Percentiles rank a stretch among this genome's conserved stretches.
These are phyloP conservation scores for Nomada fucata DNA, from an alignment of 2,888 invertebrate species.

Conservation along the genomic window DNA sequence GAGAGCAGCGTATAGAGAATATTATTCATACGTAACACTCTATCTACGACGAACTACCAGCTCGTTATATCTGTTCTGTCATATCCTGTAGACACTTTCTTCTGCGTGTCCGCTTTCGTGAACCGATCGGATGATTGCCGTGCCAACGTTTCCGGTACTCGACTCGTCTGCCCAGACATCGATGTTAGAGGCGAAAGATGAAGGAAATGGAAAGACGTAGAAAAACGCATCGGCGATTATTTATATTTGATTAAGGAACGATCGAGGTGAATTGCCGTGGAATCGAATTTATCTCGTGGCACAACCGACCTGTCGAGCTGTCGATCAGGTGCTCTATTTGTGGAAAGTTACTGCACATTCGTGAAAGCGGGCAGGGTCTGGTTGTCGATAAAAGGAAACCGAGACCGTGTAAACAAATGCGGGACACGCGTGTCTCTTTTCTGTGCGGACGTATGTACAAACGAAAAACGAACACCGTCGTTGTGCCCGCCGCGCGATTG, in stretches of 20 bases:
- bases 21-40: too few species aligned
- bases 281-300: constrained; percentile 9
- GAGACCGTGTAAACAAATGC: constrained; percentile 58
- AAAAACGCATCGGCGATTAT: not conserved
- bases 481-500: not conserved
- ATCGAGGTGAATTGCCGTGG: constrained; percentile 13
- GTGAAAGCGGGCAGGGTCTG: constrained; percentile 62
- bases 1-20: too few species aligned
- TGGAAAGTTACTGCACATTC: constrained; percentile 63
- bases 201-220: not conserved
- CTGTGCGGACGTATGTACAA: constrained; percentile 14
- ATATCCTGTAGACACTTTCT: constrained; percentile 14
- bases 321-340: constrained; percentile 55
- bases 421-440: constrained; percentile 40
- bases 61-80: constrained; percentile 14
- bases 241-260: constrained; percentile 23
- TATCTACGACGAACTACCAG: not conserved
- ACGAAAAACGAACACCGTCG: not conserved
- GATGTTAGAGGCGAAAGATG: constrained; percentile 3
- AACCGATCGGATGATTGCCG: not conserved
- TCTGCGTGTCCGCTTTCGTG: constrained; percentile 19
- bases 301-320: constrained; percentile 47
- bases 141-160: constrained; percentile 15
- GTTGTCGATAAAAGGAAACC: constrained; percentile 61
- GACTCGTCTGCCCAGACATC: not conserved